Conservation (phyloP, 2,888 invertebrate species). For the Lepeophtheirus nordmannii region DNA sequence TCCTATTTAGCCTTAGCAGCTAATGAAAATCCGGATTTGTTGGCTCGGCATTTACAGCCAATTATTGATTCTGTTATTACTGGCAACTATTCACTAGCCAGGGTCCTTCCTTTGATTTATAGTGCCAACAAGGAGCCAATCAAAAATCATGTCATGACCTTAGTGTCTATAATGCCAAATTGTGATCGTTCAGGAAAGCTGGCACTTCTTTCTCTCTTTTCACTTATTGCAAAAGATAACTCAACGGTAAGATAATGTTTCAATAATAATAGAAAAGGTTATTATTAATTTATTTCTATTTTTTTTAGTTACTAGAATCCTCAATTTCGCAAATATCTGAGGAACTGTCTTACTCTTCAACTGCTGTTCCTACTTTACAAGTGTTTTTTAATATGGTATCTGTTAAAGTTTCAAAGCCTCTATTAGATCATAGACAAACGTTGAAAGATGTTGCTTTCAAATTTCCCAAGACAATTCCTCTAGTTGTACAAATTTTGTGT, state of each 20-base stretch:
- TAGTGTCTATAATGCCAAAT: no score
- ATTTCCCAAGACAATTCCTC: conserved; percentile 26
- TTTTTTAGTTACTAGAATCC: conserved; percentile 51
- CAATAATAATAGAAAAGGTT: no score
- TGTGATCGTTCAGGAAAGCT: conserved; percentile 75
- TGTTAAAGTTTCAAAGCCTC: conserved; percentile 33
- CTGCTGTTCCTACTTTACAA: conserved; percentile 49
- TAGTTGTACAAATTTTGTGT: conserved; percentile 34
- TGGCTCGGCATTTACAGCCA: conserved; percentile 71
- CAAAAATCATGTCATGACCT: no score
- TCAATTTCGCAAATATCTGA: conserved; percentile 66
- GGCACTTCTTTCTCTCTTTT: conserved; percentile 65
- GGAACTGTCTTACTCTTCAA: conserved; percentile 48
- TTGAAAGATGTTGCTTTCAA: conserved; percentile 48
- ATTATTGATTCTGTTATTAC: conserved; percentile 79
- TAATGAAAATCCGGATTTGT: conserved; percentile 67
- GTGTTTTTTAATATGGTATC: conserved; percentile 57
- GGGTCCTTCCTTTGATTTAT: no score
- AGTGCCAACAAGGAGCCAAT: no score
- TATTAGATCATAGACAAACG: conserved; percentile 52
- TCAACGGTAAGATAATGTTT: conserved; percentile 51
- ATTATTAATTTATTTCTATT: background rate
- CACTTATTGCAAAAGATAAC: conserved; percentile 59
- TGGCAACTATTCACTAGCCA: no score
- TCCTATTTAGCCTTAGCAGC: conserved; percentile 81